Percentiles rank a stretch among this genome's conserved stretches.
These are phyloP conservation scores for Polypterus bichir DNA, from an alignment of 2,113 vertebrate genomes.

Conservation along the genomic window DNA sequence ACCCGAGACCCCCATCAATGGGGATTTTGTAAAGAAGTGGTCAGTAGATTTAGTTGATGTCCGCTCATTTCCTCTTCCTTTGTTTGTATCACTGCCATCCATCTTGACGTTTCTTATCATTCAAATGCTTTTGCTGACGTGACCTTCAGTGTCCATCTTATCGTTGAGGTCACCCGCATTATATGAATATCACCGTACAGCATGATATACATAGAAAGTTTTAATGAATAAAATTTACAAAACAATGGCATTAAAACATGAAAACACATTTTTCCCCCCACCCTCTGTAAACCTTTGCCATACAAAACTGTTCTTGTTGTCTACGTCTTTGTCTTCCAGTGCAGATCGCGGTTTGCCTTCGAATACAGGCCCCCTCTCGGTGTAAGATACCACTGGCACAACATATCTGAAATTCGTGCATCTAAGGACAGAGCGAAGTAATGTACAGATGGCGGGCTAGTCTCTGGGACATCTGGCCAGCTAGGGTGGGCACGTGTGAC, in stretches of 20 bases:
- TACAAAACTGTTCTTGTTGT: slow-evolving; percentile 73
- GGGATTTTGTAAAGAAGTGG: too few relatives aligned
- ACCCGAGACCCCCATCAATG: too few relatives aligned
- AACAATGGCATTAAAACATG: slow-evolving; percentile 79
- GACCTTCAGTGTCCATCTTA: too few relatives aligned
- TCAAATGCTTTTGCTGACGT: too few relatives aligned
- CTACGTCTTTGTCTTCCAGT: slow-evolving; percentile 45
- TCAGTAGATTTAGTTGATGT: too few relatives aligned
- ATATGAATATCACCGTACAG: slow-evolving; percentile 17
- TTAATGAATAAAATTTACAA: slow-evolving; percentile 83
- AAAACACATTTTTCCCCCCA: slow-evolving; percentile 54
- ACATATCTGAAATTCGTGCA: slow-evolving; percentile 52
- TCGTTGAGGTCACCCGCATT: too few relatives aligned
- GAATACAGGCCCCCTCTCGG: slow-evolving; percentile 32
- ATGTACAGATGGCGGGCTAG: slow-evolving; percentile 56
- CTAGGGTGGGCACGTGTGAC: slow-evolving; percentile 15
- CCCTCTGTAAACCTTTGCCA: neutral
- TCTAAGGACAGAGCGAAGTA: slow-evolving; percentile 42
- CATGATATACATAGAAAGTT: slow-evolving; percentile 84
- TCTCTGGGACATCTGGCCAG: slow-evolving; percentile 37
- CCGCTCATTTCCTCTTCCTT: too few relatives aligned
- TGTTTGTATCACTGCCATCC: too few relatives aligned
- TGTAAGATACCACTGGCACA: slow-evolving; percentile 39
- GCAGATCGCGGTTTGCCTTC: slow-evolving; percentile 25
- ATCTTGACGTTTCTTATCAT: too few relatives aligned